phyloP scores from a whole-genome alignment of 2,113 vertebrate species.

The Myotis yumanensis region DNA sequence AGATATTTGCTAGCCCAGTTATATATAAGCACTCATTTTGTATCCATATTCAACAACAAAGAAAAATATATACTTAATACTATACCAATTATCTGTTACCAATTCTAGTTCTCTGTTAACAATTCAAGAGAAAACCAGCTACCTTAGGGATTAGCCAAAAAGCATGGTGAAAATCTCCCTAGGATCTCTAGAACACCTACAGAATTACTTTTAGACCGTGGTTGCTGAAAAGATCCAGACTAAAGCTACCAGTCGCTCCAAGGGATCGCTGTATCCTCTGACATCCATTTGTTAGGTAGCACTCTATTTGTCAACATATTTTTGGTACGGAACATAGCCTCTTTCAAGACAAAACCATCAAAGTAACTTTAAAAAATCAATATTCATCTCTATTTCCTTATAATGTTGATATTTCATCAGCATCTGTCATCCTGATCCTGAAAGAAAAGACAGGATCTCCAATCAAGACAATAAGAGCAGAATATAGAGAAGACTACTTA shows the following conservation, averaged over 20 bases:
- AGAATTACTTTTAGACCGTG: background rate
- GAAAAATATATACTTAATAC: background rate
- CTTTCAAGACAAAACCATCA: constrained; percentile 2
- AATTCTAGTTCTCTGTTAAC: constrained; percentile 34
- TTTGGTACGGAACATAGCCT: background rate
- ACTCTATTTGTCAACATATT: background rate
- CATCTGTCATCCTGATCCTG: background rate
- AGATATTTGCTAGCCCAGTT: constrained; percentile 22
- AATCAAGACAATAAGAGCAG: background rate
- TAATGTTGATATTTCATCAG: background rate
- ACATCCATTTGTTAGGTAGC: background rate
- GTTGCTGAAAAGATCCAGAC: background rate
- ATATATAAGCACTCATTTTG: constrained; percentile 9
- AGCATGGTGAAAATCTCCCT: background rate
- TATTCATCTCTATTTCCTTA: constrained; percentile 4
- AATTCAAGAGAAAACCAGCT: background rate
- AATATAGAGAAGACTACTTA: background rate
- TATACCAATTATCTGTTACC: background rate
- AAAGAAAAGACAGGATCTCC: background rate
- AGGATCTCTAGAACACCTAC: background rate
- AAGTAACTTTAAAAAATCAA: constrained; percentile 35
- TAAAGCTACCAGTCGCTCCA: background rate
- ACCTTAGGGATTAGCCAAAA: background rate
- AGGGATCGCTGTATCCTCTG: background rate
- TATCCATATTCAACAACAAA: constrained; percentile 11